phyloP scores from a whole-genome alignment of 2,113 vertebrate species.

The Typhlomys cinereus region DNA sequence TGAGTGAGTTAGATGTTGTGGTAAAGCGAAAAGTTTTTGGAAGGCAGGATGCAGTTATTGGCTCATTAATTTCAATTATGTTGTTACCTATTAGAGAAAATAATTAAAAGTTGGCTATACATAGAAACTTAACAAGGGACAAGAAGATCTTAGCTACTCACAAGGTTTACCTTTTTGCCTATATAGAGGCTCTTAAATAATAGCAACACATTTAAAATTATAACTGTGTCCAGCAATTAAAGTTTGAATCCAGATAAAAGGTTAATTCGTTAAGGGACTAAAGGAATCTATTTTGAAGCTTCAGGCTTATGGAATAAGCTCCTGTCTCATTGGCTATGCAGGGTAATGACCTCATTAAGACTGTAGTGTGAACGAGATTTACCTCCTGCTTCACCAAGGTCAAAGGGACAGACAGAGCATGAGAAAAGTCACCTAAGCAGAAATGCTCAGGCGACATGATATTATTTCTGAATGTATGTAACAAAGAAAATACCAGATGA shows the following conservation, averaged over 20 bases:
- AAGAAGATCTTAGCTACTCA: slow-evolving; percentile 16
- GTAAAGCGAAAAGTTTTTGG: slow-evolving; percentile 13
- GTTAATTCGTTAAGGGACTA: slow-evolving; percentile 1
- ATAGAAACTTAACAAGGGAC: neutral
- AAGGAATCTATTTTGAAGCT: slow-evolving; percentile 11
- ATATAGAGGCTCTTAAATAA: slow-evolving; percentile 36
- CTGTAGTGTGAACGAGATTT: neutral
- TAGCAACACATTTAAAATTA: neutral
- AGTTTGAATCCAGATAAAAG: slow-evolving; percentile 40
- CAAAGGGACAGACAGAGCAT: neutral
- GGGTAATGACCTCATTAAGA: slow-evolving; percentile 41
- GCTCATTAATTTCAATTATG: slow-evolving; percentile 65
- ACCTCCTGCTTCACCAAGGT: slow-evolving; percentile 10
- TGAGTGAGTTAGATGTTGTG: neutral
- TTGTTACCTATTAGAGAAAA: slow-evolving; percentile 36
- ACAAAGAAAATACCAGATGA: neutral
- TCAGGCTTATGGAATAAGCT: neutral
- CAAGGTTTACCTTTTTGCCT: neutral
- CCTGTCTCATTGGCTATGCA: neutral
- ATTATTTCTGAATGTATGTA: slow-evolving; percentile 25
- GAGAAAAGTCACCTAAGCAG: neutral
- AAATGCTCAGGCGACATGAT: neutral
- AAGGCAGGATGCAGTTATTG: neutral
- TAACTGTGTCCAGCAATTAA: slow-evolving; percentile 25
- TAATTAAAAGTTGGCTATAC: slow-evolving; percentile 40